Evolutionary conservation across 2,888 invertebrate species (phyloP), one percentile per base, ranked within the genome.

Genomic region (Cyclophora punctaria): DNA sequence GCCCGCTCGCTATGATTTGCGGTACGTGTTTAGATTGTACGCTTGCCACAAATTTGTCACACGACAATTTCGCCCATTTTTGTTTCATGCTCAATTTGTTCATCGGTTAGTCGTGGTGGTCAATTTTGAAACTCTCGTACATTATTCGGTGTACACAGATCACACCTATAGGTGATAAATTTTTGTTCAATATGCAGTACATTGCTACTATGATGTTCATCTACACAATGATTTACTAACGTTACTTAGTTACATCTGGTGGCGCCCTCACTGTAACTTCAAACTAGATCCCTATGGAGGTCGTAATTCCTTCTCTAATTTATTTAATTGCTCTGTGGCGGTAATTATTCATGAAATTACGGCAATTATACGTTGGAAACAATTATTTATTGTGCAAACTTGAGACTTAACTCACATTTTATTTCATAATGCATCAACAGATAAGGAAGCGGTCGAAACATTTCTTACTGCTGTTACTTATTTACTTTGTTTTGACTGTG

Each of bases 291-390:
- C 73, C 77, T 70, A 80, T 82, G 80, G 81, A 82, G 86, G 75
- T 78, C 86, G 85, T 85, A 84, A 85, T 80, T 86, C 79, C 80
- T 76, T 78, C 78, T 73, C 80, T 87, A 86, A 88, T 88, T 88
- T 87, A 88, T 88, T 85, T 88, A 88, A 88, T 88, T 88, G 87
- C 87, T 80, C 82, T 86, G 82, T 80, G 86, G 85, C 80, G 76
- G 86, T 84, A 86, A 88, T 88, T 88, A 88, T 87, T 88, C 88
- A 88, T 88, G 86, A 87, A 88, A 88, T 88, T 88, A 86, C 88
- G 84, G 88, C 86, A 86, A 88, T 88, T 88, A 87, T 76, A 86
- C 76, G 82, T 78, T 60, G 72, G 85, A 85, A 87, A 87, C 87
- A 87, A 86, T 87, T 87, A 88, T 88, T 88, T 88, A 88, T 87